Evolutionary conservation across 1,140 invertebrate species (phyloP), one percentile per base, ranked within the genome.

Genomic region (Apis cerana): DNA sequence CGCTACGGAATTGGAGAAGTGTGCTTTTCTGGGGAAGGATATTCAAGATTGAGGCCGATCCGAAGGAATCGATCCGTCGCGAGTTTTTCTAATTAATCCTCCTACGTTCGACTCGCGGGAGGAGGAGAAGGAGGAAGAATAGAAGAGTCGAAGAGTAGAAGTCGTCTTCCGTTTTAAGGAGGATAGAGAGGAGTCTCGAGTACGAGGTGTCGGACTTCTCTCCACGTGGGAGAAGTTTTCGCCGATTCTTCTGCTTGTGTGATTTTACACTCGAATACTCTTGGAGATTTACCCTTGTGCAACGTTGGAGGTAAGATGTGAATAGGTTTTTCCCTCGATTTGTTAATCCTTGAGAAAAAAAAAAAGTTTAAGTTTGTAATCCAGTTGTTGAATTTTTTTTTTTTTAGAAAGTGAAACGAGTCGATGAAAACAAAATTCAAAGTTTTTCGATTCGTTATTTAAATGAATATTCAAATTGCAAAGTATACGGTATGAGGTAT

Each of bases 291-390:
- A 64, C 33, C 2, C 33, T 5, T 68, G 50, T 69, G 64, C 86
- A 78, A 69, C 85, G 86, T 87, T 43, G 82, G 85, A 87, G 86
- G 86, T 87, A 87, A 86, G 85, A 74, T 82, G 33, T 33, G 27
- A n/a, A 27, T 19, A 13, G 27, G 2, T 1, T 43, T 21, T 15
- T 10, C 5, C 17, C 21, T 17, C 2, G 17, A 33, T 27, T 27
- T 27, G 1, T 27, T 27, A 27, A 27, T 27, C 2, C 2, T 27
- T 27, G 27, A n/a, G 27, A 2, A 2, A 2, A 2, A 27, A 27
- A 27, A 27, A 2, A 27, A 1, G 27, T 27, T 27, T 27, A 27
- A 27, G 27, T 27, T 27, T 27, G 27, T 1, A 27, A 27, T 27
- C 27, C 27, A 27, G 1, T 27, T 27, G 27, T 27, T 27, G 27